These are phyloP conservation scores for Pelodiscus sinensis DNA, from an alignment of 2,113 vertebrate species.

Conservation along the genomic window DNA sequence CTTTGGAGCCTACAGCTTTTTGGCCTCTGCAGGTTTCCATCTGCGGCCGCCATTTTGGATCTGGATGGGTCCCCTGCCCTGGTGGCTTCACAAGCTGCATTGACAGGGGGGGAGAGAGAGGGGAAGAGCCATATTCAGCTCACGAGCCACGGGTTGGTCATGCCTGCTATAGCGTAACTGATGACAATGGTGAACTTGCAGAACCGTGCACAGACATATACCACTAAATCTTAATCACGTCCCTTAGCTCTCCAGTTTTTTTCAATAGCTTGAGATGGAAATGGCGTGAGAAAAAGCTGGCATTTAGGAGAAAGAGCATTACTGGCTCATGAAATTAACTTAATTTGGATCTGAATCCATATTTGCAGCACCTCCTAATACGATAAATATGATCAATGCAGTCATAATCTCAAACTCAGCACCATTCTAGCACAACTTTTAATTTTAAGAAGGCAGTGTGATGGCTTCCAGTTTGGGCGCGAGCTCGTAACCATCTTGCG, in stretches of 20 bases:
- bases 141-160: no score
- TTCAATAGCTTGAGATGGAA: background rate
- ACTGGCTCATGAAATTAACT: background rate
- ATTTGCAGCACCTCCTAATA: background rate
- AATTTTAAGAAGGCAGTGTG: background rate
- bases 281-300: background rate
- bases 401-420: background rate
- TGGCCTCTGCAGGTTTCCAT: no score
- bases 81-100: no score
- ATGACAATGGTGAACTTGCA: background rate
- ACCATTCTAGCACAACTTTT: background rate
- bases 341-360: background rate
- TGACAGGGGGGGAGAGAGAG: no score
- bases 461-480: no score
- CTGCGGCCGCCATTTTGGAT: no score
- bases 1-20: no score
- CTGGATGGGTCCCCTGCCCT: no score
- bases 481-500: no score
- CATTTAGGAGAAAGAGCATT: background rate
- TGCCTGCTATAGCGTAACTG: background rate
- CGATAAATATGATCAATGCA: background rate
- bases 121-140: no score
- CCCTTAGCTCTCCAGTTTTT: background rate
- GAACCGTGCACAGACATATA: background rate
- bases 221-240: background rate